Percentiles rank a stretch among this genome's conserved stretches.
These are phyloP conservation scores for Petrocephalus microphthalmus DNA, from an alignment of 2,113 vertebrate genomes.

Conservation along the genomic window DNA sequence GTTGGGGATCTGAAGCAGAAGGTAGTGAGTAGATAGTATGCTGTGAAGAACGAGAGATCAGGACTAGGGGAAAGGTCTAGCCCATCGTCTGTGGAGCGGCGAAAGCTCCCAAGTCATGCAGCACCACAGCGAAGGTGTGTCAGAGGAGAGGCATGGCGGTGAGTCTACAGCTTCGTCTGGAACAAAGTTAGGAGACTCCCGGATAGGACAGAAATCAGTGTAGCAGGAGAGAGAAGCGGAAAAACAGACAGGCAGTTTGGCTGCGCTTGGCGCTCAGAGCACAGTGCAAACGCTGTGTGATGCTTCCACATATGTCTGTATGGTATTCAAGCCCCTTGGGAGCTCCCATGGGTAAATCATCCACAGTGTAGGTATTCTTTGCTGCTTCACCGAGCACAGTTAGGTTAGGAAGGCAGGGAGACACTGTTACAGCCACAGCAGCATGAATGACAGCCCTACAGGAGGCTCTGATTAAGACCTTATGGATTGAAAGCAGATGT, in stretches of 20 bases:
- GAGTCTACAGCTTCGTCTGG: slow-evolving; percentile 16
- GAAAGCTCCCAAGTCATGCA: slow-evolving; percentile 27
- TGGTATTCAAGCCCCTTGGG: neutral
- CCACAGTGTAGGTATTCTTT: slow-evolving; percentile 28
- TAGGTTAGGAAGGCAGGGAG: neutral
- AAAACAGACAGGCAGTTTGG: neutral
- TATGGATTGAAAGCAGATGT: slow-evolving; percentile 61
- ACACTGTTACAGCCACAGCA: neutral
- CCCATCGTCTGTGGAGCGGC: neutral
- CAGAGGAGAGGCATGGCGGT: slow-evolving; percentile 36
- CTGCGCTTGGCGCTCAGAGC: neutral
- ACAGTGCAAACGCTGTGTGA: slow-evolving; percentile 8
- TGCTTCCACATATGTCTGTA: slow-evolving; percentile 16
- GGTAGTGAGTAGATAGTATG: neutral
- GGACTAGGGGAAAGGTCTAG: neutral
- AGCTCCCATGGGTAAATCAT: slow-evolving; percentile 20
- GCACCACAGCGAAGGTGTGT: slow-evolving; percentile 27
- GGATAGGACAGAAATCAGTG: neutral
- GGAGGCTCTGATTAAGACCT: slow-evolving; percentile 41
- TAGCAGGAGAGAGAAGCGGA: slow-evolving; percentile 9
- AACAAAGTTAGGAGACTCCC: neutral
- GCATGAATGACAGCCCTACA: slow-evolving; percentile 57
- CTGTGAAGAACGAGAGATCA: neutral
- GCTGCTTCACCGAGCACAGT: slow-evolving; percentile 18
- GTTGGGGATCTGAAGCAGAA: neutral